These are phyloP conservation scores for Myotis davidii DNA, from an alignment of 2,113 vertebrate genomes.

Conservation along the genomic window DNA sequence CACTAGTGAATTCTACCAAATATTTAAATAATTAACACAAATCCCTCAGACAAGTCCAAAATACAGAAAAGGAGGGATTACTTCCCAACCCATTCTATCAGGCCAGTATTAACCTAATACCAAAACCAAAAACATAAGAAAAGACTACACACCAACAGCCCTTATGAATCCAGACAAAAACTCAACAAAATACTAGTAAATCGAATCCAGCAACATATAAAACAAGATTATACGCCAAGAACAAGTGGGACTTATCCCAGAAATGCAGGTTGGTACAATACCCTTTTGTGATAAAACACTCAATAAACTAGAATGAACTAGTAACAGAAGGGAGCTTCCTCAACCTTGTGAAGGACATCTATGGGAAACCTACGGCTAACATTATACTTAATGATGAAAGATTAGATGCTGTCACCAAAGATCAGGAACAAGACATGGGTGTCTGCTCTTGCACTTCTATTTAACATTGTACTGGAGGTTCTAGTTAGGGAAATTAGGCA, in stretches of 20 bases:
- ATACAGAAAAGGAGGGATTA: background rate
- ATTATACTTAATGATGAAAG: constrained; percentile 17
- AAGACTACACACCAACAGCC: background rate
- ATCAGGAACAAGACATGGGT: background rate
- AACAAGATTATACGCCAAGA: constrained; percentile 1
- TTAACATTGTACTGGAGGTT: background rate
- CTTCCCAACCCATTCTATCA: background rate
- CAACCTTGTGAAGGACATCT: background rate
- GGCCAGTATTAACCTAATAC: background rate
- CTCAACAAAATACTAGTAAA: background rate
- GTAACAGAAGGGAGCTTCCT: background rate
- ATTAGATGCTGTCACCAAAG: background rate
- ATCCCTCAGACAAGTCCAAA: background rate
- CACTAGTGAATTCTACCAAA: background rate
- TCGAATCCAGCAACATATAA: background rate
- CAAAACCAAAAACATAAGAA: background rate
- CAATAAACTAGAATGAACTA: background rate
- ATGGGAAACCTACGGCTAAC: background rate
- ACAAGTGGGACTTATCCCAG: background rate
- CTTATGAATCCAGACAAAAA: background rate
- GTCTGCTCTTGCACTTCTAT: background rate
- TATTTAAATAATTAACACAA: constrained; percentile 5
- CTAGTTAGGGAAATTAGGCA: background rate
- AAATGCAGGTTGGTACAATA: background rate
- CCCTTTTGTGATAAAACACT: background rate